Conservation (phyloP, 2,797 vertebrate species). For the Periophthalmus magnuspinnatus region DNA sequence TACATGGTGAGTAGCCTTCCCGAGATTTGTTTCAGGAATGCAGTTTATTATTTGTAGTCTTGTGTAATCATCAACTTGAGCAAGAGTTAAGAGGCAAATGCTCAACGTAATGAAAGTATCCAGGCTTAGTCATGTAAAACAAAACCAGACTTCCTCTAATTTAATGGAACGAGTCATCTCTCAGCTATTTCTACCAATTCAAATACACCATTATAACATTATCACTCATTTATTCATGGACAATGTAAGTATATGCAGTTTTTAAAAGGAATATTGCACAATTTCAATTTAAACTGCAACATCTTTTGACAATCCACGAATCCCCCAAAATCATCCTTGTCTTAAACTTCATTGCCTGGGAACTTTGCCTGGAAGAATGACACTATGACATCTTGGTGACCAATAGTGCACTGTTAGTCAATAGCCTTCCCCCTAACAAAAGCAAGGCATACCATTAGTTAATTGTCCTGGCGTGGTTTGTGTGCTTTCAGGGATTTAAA, state of each 20-base stretch:
- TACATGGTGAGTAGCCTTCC: neutral
- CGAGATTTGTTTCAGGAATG: neutral
- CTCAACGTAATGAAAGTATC: neutral
- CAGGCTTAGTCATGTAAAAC: conserved; percentile 5
- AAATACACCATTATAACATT: neutral
- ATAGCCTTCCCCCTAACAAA: neutral
- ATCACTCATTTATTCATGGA: too few relatives aligned
- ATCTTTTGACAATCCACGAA: neutral
- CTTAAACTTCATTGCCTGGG: conserved; percentile 8
- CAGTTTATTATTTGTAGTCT: neutral
- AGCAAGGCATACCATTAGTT: conserved; percentile 14
- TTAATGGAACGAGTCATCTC: neutral
- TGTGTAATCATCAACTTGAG: neutral
- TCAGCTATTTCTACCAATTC: neutral
- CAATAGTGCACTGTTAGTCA: conserved; percentile 23
- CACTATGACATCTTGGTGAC: conserved; percentile 15
- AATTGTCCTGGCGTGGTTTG: conserved; percentile 1
- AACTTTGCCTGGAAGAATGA: conserved; percentile 20
- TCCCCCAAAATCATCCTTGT: neutral
- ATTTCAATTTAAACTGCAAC: neutral
- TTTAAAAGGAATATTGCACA: neutral
- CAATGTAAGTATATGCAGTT: neutral
- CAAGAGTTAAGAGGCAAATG: neutral
- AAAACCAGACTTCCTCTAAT: neutral
- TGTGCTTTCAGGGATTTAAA: conserved; percentile 28